These are phyloP conservation scores for Osmoderma eremita DNA, from an alignment of 2,888 invertebrate genomes.

Conservation along the genomic window DNA sequence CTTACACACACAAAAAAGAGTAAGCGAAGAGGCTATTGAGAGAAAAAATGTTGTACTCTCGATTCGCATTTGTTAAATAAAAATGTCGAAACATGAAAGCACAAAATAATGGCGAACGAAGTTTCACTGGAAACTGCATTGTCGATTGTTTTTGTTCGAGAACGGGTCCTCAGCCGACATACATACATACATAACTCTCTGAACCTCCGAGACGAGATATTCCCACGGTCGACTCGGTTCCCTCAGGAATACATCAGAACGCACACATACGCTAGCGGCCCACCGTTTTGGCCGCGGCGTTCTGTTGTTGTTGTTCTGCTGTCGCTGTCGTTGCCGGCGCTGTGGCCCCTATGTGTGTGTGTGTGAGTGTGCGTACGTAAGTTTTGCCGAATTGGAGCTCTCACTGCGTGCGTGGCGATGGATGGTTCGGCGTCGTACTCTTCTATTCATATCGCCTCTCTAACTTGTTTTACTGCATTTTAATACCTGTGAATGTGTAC, in stretches of 20 bases:
- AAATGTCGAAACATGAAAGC: slow-evolving; percentile 25
- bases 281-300: neutral
- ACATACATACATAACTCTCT: too few species aligned
- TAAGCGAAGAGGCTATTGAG: too few species aligned
- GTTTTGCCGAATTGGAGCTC: slow-evolving; percentile 28
- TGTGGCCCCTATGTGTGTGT: too few species aligned
- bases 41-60: too few species aligned
- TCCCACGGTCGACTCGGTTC: slow-evolving; percentile 29
- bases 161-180: slow-evolving; percentile 24
- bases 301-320: neutral
- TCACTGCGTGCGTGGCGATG: slow-evolving; percentile 1
- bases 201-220: slow-evolving; percentile 24
- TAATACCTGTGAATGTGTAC: slow-evolving; percentile 38
- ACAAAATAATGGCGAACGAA: slow-evolving; percentile 27
- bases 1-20: too few species aligned
- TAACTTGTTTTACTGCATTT: slow-evolving; percentile 41
- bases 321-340: neutral
- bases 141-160: slow-evolving; percentile 30
- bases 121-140: slow-evolving; percentile 29
- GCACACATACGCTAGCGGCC: neutral
- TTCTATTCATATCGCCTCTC: slow-evolving; percentile 37
- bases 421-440: neutral
- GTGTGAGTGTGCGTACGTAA: too few species aligned
- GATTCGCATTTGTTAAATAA: slow-evolving; percentile 11
- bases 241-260: slow-evolving; percentile 31